Evolutionary conservation across 2,797 vertebrate species (phyloP).

Genomic region (Acanthurus lineatus): DNA sequence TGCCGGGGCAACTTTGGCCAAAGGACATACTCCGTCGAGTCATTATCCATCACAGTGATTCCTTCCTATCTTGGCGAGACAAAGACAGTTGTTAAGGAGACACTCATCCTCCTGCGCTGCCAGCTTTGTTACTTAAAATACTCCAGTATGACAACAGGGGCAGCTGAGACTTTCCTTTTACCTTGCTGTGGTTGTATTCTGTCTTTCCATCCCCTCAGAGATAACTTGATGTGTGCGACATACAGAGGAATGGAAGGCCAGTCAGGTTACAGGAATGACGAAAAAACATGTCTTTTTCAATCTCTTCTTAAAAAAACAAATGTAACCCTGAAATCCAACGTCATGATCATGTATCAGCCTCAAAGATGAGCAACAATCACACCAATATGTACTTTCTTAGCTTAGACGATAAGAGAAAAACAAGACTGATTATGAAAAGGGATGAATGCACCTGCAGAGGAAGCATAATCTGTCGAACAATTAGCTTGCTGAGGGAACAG

Average conservation of each 20-base stretch:
- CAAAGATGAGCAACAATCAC: not conserved
- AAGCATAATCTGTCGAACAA: conserved; percentile 3
- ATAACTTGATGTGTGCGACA: conserved; percentile 10
- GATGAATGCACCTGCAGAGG: conserved; percentile 2
- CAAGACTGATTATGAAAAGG: conserved; percentile 12
- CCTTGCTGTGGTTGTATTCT: conserved; percentile 35
- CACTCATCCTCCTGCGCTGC: conserved; percentile 58
- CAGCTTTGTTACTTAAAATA: conserved; percentile 57
- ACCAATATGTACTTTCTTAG: not conserved
- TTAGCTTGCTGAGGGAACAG: conserved; percentile 8
- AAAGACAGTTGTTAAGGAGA: conserved; percentile 70
- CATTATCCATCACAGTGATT: conserved; percentile 76
- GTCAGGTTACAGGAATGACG: conserved; percentile 20
- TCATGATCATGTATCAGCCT: not conserved
- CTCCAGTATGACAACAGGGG: conserved; percentile 58
- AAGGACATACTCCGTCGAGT: conserved; percentile 70
- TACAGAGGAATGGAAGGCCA: conserved; percentile 10
- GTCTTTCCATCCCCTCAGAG: conserved; percentile 42
- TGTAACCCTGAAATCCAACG: conserved; percentile 5
- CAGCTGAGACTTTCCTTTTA: conserved; percentile 47
- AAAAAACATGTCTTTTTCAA: not conserved
- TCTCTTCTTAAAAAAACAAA: conserved; percentile 17
- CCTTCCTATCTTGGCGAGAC: conserved; percentile 62
- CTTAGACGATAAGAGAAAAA: not conserved
- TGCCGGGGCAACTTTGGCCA: conserved; percentile 63